These are phyloP conservation scores for Sylvilagus floridanus DNA, from an alignment of 2,797 vertebrate genomes.

Conservation along the genomic window DNA sequence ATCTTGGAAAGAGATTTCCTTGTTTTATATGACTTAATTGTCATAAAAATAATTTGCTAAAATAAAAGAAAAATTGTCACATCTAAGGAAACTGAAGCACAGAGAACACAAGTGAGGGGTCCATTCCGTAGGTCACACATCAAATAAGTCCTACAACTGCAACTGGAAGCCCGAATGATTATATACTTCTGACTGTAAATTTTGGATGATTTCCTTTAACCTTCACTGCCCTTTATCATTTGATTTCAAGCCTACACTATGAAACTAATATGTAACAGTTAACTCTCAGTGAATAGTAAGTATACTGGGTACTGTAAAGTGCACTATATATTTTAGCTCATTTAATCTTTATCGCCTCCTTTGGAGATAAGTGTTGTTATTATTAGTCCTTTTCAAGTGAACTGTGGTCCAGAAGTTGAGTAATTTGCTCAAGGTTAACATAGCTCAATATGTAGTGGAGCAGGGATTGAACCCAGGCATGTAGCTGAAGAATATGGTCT, in stretches of 20 bases:
- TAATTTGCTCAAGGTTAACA: background rate
- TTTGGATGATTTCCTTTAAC: background rate
- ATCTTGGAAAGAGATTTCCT: background rate
- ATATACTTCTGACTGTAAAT: background rate
- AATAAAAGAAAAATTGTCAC: background rate
- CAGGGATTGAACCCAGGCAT: background rate
- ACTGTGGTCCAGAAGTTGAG: background rate
- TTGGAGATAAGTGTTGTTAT: background rate
- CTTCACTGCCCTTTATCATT: background rate
- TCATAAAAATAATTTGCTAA: background rate
- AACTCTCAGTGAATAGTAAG: background rate
- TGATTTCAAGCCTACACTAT: constrained; percentile 2
- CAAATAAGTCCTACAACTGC: background rate
- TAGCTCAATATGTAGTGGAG: background rate
- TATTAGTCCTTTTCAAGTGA: background rate
- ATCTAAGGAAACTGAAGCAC: background rate
- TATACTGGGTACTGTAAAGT: background rate
- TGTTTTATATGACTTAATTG: background rate
- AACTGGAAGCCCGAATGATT: background rate
- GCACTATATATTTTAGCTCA: background rate
- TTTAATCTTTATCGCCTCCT: constrained; percentile 18
- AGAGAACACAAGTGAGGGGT: background rate
- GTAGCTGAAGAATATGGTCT: background rate
- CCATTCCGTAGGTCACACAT: background rate
- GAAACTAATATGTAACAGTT: background rate